phyloP scores from a whole-genome alignment of 2,888 invertebrate species.

The Dicroscelio sp. region DNA sequence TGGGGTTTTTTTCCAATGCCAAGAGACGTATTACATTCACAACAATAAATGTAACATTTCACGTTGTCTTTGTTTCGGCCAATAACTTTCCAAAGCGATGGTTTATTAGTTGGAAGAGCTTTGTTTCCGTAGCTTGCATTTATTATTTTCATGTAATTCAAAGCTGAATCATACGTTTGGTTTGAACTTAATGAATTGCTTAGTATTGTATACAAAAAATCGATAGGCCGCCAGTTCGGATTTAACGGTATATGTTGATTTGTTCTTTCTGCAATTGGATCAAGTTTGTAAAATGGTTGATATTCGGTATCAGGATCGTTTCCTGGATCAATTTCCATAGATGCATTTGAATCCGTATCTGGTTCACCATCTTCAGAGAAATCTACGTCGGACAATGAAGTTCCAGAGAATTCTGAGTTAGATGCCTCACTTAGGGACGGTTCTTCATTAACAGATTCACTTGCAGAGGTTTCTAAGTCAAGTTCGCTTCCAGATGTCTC shows the following conservation, averaged over 20 bases:
- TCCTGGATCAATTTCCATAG: constrained; percentile 14
- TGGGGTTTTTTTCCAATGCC: neutral
- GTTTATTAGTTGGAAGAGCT: neutral
- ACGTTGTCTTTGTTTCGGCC: neutral
- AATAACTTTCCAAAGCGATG: neutral
- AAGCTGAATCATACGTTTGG: constrained; percentile 3
- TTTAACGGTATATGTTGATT: neutral
- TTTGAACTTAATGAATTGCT: constrained; percentile 2
- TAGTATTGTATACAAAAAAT: constrained; percentile 12
- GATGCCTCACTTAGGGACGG: neutral
- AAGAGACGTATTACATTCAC: neutral
- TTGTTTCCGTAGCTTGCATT: constrained; percentile 22
- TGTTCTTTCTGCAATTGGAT: neutral
- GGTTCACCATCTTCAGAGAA: neutral
- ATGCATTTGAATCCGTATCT: neutral
- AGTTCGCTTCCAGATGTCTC: constrained; percentile 36
- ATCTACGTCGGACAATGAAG: neutral
- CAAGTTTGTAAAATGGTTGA: neutral
- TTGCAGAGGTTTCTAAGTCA: constrained; percentile 20
- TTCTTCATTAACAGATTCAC: constrained; percentile 23
- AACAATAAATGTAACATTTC: neutral
- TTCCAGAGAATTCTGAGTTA: constrained; percentile 9
- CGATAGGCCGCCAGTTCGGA: neutral
- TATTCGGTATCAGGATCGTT: neutral
- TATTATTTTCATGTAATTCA: constrained; percentile 22